Base-by-base conservation (phyloP, 2,113 vertebrate species). In the Mesitornis unicolor region DNA sequence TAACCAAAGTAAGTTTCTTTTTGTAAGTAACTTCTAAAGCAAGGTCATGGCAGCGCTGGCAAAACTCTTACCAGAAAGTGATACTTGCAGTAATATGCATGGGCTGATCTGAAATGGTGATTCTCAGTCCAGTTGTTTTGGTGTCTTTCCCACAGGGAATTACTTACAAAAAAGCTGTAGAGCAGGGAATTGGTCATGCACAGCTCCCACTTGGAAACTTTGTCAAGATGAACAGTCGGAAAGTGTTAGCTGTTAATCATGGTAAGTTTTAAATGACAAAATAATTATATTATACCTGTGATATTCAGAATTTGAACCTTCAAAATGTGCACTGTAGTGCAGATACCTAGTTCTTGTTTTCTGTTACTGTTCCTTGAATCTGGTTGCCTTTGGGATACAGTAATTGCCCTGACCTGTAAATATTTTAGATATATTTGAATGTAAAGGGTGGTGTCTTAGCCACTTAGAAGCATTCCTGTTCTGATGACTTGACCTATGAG, bases 171-270 rank as follows among this genome's bases (percentile, higher is more conserved):
- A 98, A 97, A 93, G 99, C 99, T 12, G 96, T 98, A 84, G 98
- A 99, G 86, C 98, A 98, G 54, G 99, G 99, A 84, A 98, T 99
- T 56, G 63, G 96, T 51, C 99, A 99, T 28, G 99, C 99, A 18
- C 99, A 99, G 92, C 99, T 99, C 38, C 99, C 99, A 1, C 98
- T 99, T 57, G 98, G 98, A 92, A 98, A 97, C 80, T 99, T 99
- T 90, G 99, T 99, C 86, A 99, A 98, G 97, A 99, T 99, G 99
- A 99, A 99, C 94, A 99, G 99, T 96, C 98, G 99, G 25, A 99
- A 99, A 94, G 99, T 99, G 83, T 98, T 99, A 88, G 99, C 99
- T 1, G 98, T 99, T 83, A 99, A 99, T 97, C 99, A 99, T 13
- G 99, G 99, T 99, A 93, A 99, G 98, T 68, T 80, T 60, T 76